phyloP scores from a whole-genome alignment of 2,888 invertebrate genomes.

The Taenaris catops region DNA sequence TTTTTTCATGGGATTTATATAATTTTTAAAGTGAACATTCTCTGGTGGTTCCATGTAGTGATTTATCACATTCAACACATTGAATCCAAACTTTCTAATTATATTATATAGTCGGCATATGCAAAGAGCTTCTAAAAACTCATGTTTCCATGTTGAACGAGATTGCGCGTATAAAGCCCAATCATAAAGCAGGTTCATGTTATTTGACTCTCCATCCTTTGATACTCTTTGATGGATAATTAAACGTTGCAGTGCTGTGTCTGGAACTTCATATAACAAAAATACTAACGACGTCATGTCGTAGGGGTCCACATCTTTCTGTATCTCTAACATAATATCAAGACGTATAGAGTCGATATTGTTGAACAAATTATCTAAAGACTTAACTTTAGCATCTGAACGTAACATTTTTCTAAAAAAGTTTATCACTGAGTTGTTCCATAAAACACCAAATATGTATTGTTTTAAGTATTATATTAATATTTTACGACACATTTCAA shows the following conservation, averaged over 20 bases:
- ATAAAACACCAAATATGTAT: too few relatives aligned
- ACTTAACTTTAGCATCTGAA: conserved; percentile 34
- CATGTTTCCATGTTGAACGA: conserved; percentile 50
- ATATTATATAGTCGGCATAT: conserved; percentile 53
- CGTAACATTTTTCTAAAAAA: conserved; percentile 36
- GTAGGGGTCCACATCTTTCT: conserved; percentile 54
- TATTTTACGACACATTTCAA: too few relatives aligned
- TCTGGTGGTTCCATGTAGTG: conserved; percentile 46
- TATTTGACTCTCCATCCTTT: conserved; percentile 38
- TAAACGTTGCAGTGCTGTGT: conserved; percentile 58
- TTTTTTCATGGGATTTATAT: conserved; percentile 57
- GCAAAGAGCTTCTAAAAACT: conserved; percentile 62
- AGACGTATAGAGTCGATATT: conserved; percentile 43
- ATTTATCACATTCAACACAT: conserved; percentile 40
- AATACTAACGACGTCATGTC: conserved; percentile 64
- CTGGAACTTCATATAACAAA: conserved; percentile 58
- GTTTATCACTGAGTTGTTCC: too few relatives aligned
- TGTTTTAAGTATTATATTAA: too few relatives aligned
- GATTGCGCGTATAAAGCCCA: conserved; percentile 54
- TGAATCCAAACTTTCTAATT: conserved; percentile 55
- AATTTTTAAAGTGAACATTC: conserved; percentile 35
- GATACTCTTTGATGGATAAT: conserved; percentile 51
- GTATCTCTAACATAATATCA: conserved; percentile 48
- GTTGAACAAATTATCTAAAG: conserved; percentile 28
- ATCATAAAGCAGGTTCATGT: conserved; percentile 51